Evolutionary conservation across 2,113 vertebrate species (phyloP).

Genomic region (Phalacrocorax pelagicus): DNA sequence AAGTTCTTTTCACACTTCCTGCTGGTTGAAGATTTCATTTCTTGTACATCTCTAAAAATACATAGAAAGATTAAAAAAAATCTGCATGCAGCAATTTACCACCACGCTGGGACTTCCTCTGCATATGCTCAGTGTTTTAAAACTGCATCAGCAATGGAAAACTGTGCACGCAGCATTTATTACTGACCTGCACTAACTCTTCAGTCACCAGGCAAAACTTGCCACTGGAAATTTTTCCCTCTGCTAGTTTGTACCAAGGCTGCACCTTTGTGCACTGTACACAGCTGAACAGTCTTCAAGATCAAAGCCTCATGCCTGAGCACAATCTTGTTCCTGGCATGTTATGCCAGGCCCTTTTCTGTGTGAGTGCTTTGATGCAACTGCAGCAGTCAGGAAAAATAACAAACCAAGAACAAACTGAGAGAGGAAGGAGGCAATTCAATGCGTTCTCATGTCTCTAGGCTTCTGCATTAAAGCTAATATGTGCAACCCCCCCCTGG

Average conservation of each 20-base stretch:
- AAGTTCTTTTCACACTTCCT: conserved; percentile 32
- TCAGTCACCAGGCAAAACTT: neutral
- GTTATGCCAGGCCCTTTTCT: conserved; percentile 29
- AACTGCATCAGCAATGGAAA: conserved; percentile 13
- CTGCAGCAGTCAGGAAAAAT: neutral
- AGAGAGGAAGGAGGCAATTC: neutral
- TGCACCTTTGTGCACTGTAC: neutral
- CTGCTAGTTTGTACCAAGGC: neutral
- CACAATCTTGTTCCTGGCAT: conserved; percentile 39
- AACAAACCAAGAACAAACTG: neutral
- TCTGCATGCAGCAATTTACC: neutral
- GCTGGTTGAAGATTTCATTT: conserved; percentile 21
- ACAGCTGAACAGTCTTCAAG: neutral
- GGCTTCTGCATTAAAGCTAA: conserved; percentile 2
- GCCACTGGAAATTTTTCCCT: neutral
- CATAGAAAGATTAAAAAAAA: neutral
- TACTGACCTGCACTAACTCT: neutral
- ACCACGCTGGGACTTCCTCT: conserved; percentile 1
- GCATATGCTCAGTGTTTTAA: conserved; percentile 6
- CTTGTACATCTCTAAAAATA: conserved; percentile 57
- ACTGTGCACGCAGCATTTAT: neutral
- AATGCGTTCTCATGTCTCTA: neutral
- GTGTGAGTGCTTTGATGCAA: conserved; percentile 32
- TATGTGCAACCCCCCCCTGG: neutral
- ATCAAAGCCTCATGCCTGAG: conserved; percentile 48